A percentile compares a stretch with the other conserved stretches of the same genome.
Conservation (phyloP, 2,888 invertebrate genomes). For the Embidobia sp. region DNA sequence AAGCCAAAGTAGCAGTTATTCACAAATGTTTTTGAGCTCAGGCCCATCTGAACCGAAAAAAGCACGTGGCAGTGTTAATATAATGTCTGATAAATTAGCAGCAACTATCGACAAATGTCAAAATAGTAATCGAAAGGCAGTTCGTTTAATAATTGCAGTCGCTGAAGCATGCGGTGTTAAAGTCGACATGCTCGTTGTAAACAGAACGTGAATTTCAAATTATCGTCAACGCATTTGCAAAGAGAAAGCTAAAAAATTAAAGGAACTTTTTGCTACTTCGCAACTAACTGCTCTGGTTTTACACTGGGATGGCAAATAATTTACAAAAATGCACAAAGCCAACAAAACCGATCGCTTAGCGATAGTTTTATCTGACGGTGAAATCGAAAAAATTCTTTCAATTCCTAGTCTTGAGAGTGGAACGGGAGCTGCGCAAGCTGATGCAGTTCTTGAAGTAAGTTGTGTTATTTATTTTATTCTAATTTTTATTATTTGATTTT, state of each 20-base stretch:
- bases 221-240: constrained; percentile 28
- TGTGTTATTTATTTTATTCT: no score
- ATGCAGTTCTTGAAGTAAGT: constrained; percentile 49
- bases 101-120: constrained; percentile 65
- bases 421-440: constrained; percentile 48
- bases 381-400: constrained; percentile 4
- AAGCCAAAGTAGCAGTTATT: constrained; percentile 33
- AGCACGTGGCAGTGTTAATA: constrained; percentile 45
- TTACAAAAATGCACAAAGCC: not conserved
- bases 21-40: constrained; percentile 1
- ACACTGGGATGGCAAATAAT: constrained; percentile 18
- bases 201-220: constrained; percentile 53
- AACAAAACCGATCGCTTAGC: constrained; percentile 12
- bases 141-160: constrained; percentile 54
- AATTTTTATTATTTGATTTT: constrained; percentile 6
- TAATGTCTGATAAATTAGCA: constrained; percentile 63
- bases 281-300: constrained; percentile 2
- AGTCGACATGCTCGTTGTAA: constrained; percentile 38
- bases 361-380: constrained; percentile 5
- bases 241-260: constrained; percentile 28
- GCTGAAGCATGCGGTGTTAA: constrained; percentile 56
- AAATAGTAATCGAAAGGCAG: constrained; percentile 58
- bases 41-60: constrained; percentile 48
- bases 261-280: constrained; percentile 3
- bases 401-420: constrained; percentile 13